Evolutionary conservation across 2,797 vertebrate genomes (phyloP), one percentile per base, ranked within the genome.

Genomic region (Enteromius treurensis): DNA sequence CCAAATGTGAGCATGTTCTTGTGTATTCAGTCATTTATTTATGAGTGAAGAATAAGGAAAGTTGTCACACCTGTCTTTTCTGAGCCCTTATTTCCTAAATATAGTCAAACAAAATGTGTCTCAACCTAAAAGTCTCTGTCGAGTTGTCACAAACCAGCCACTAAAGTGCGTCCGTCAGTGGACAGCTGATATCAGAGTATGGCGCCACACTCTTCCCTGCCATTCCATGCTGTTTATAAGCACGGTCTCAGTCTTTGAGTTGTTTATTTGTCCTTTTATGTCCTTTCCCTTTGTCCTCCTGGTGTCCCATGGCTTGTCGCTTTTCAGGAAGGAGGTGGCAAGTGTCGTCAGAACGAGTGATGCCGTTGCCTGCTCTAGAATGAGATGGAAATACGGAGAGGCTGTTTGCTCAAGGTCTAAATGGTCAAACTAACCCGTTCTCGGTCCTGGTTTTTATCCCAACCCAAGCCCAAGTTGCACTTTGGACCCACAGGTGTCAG

Each of bases 211-310:
- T 85, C 80, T 83, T 90, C 88, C 89, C 91, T 91, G 90, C 88
- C 90, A 83, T 86, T 88, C 87, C 82, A 89, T 91, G 86, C 83
- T 88, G 89, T 90, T 89, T 87, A 86, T 89, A 89, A 64, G 73
- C 89, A 88, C 70, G 88, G 87, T 91, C 87, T 90, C 89, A 84
- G 89, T 89, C 37, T 74, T 37, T 51, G 8, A 77, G 34, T 53
- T 80, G 62, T 69, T 70, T 82, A 23, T 83, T 19, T 71, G 40
- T 71, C 49, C 49, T 88, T 87, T 89, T 88, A 87, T 89, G 64
- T 62, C 58, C 47, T 73, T 29, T 80, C 55, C 87, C 82, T 82
- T 88, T 89, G 80, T 88, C 78, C 68, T 58, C n/a, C 51, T 49
- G 29, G 17, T 2, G 11, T 71, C 26, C 40, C 42, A 47, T 55